Percentiles rank a stretch among this genome's conserved stretches.
Evolutionary conservation across 2,797 vertebrate genomes (phyloP).

Genomic region (Oreochromis grahami): DNA sequence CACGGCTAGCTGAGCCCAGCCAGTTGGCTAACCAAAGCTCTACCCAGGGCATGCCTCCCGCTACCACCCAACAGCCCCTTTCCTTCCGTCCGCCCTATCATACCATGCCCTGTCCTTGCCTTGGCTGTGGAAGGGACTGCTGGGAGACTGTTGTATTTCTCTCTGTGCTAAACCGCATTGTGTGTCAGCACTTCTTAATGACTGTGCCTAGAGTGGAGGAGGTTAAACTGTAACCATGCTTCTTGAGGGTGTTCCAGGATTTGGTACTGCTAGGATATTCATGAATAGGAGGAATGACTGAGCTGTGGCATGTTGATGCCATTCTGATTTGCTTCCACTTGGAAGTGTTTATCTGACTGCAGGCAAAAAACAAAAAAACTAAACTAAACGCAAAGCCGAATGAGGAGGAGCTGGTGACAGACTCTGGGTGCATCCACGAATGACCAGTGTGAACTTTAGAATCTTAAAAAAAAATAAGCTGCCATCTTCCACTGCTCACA

Average conservation of each 20-base stretch:
- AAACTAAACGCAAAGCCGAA: conserved; percentile 1
- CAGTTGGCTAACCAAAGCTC: conserved; percentile 17
- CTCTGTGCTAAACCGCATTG: conserved; percentile 57
- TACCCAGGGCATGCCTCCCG: conserved; percentile 31
- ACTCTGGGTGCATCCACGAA: conserved; percentile 1
- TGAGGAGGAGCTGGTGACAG: conserved; percentile 10
- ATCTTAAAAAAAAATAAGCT: conserved; percentile 57
- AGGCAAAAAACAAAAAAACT: neutral
- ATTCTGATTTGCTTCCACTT: conserved; percentile 33
- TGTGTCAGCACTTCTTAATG: conserved; percentile 63
- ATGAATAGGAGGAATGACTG: conserved; percentile 1
- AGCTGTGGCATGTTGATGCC: conserved; percentile 15
- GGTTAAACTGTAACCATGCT: conserved; percentile 28
- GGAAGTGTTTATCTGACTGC: conserved; percentile 22
- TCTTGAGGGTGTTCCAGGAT: conserved; percentile 32
- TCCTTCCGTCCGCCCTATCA: conserved; percentile 39
- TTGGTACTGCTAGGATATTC: conserved; percentile 29
- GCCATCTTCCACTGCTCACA: conserved; percentile 68
- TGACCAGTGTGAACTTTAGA: conserved; percentile 36
- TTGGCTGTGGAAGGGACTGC: conserved; percentile 53
- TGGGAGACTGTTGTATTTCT: conserved; percentile 43
- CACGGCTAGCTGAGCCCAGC: conserved; percentile 85
- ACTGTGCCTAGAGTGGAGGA: conserved; percentile 58
- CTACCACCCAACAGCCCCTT: conserved; percentile 46
- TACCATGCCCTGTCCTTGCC: conserved; percentile 49